Conservation (phyloP, 2,888 invertebrate genomes). For the Synergus gifuensis region DNA sequence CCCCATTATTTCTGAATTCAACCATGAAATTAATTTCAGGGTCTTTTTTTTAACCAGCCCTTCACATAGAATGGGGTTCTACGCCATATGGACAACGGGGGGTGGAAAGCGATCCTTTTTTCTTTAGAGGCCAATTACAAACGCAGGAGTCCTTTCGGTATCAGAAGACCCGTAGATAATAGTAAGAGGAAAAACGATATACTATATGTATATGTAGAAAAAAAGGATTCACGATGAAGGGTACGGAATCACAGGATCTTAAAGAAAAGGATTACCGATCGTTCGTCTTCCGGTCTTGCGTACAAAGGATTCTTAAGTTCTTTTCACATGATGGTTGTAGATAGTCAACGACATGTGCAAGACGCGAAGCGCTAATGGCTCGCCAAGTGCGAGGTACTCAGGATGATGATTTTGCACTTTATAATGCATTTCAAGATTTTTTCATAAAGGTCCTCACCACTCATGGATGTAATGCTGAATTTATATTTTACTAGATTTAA, state of each 20-base stretch:
- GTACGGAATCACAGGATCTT: conserved; percentile 1
- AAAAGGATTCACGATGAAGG: not conserved
- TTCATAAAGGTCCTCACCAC: not conserved
- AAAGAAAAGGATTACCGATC: conserved; percentile 19
- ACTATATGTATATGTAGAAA: not conserved
- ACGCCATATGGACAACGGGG: not conserved
- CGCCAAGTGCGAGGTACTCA: conserved; percentile 20
- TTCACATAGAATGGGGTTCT: not conserved
- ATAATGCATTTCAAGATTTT: conserved; percentile 7
- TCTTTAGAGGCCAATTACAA: not conserved
- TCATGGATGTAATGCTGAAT: not conserved
- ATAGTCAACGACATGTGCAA: conserved; percentile 16
- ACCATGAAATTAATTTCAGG: not conserved
- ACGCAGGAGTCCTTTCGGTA: not conserved
- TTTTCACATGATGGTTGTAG: not conserved
- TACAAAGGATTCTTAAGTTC: conserved; percentile 18
- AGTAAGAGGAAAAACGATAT: not conserved
- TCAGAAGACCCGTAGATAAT: too few relatives aligned
- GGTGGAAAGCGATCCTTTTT: not conserved
- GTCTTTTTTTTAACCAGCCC: not conserved
- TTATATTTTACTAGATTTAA: not conserved
- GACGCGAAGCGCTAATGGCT: conserved; percentile 27
- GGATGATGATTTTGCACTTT: conserved; percentile 27
- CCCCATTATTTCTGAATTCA: not conserved
- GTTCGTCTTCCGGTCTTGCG: conserved; percentile 25